phyloP scores from a whole-genome alignment of 2,797 vertebrate species.

The Crocodylus rhombifer region DNA sequence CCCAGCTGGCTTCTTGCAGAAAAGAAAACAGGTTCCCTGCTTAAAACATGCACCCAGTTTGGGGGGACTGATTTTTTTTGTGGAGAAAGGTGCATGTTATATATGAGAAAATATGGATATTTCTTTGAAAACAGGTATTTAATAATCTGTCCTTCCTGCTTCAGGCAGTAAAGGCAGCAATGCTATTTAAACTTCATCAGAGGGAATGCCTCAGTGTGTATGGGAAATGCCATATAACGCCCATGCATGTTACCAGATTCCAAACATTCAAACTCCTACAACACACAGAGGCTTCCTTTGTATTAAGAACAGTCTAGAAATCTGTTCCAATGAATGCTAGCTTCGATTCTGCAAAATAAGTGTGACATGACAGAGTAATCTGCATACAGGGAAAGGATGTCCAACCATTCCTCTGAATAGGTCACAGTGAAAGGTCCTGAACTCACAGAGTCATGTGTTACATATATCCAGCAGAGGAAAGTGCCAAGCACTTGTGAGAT shows the following conservation, averaged over 20 bases:
- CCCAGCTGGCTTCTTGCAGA: too few relatives aligned
- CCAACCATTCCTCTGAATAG: background rate
- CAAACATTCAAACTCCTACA: background rate
- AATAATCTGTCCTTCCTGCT: background rate
- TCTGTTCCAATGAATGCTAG: background rate
- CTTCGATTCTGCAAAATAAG: background rate
- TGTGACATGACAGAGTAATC: background rate
- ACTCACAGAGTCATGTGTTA: background rate
- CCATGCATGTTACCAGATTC: background rate
- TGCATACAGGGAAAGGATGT: too few relatives aligned
- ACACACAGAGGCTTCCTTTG: conserved; percentile 45
- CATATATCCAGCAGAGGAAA: fast-evolving
- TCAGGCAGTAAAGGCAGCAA: background rate
- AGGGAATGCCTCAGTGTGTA: background rate
- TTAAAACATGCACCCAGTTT: too few relatives aligned
- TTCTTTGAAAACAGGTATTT: background rate
- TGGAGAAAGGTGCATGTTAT: too few relatives aligned
- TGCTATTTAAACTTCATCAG: background rate
- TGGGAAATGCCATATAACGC: background rate
- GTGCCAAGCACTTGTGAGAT: background rate
- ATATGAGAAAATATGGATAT: too few relatives aligned
- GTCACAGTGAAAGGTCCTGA: background rate
- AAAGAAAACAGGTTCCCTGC: too few relatives aligned
- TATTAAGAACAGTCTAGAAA: background rate
- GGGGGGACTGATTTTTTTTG: too few relatives aligned